Conservation (phyloP, 2,888 invertebrate species). For the Drosophila mulleri region DNA sequence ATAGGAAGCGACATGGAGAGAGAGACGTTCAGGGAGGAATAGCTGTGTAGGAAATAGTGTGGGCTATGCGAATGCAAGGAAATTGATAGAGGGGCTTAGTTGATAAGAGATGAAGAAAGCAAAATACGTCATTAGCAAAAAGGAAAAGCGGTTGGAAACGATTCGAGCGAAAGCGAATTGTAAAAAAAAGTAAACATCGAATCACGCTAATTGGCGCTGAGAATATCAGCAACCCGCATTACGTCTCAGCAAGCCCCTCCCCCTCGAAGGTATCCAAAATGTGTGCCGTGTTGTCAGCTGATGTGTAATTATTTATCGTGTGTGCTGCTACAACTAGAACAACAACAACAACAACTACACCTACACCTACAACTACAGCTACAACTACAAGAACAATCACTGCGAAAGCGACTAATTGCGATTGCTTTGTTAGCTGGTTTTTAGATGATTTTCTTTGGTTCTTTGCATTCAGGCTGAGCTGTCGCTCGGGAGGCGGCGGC, state of each 20-base stretch:
- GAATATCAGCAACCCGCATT: constrained; percentile 23
- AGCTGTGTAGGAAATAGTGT: too few species aligned
- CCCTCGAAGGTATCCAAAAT: constrained; percentile 12
- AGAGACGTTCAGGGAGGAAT: neutral
- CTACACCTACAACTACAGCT: neutral
- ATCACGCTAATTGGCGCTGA: constrained; percentile 32
- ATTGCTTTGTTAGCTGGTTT: constrained; percentile 56
- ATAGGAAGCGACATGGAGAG: too few species aligned
- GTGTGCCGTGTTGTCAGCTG: constrained; percentile 77
- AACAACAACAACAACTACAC: neutral
- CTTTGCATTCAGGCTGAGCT: constrained; percentile 46
- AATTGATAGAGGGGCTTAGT: neutral
- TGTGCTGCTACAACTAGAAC: constrained; percentile 34
- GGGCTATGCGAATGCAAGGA: too few species aligned
- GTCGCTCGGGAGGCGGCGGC: constrained; percentile 41
- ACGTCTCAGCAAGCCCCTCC: neutral
- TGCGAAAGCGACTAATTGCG: constrained; percentile 65
- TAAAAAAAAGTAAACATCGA: neutral
- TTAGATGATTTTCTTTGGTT: constrained; percentile 14
- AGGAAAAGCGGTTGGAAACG: neutral
- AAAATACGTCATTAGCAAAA: too few species aligned
- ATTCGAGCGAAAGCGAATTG: neutral
- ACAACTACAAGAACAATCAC: constrained; percentile 36
- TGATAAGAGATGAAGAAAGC: neutral
- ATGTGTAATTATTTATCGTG: constrained; percentile 53